Evolutionary conservation across 2,797 vertebrate genomes (phyloP), one percentile per base, ranked within the genome.

Genomic region (Chromis chromis): DNA sequence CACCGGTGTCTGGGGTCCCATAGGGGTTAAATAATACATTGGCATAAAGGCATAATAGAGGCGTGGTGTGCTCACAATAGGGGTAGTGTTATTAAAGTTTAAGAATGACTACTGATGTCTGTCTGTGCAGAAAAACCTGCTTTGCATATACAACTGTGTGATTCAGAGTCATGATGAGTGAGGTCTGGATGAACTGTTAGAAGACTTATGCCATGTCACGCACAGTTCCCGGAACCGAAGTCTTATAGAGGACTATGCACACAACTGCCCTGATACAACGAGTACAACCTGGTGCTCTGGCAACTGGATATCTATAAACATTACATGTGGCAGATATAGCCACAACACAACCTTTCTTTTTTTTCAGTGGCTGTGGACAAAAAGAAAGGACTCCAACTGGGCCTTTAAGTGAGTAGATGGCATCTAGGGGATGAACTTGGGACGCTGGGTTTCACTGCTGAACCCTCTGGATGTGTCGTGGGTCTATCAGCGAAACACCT

Each of bases 11-110:
- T 70, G 46, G 21, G 13, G 14, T 74, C 58, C 58, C 70, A 86
- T 84, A 42, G 8, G 76, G 85, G 81, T 40, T 65, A 54, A 49
- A 82, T 86, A 88, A 88, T 84, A 86, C 70, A 79, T 79, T 75
- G 46, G 33, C 42, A 78, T 85, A 58, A 70, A 72, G 83, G 79
- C 88, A 92, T 44, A 90, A 93, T 75, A 90, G 65, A 82, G 85
- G 85, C 50, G 48, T 67, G 67, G 50, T 61, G 66, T 58, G 57
- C 63, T 77, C 66, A 86, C n/a, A 87, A 81, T 84, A 86, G 17
- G 57, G 80, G 81, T 36, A 21, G 60, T 70, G 72, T 69, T 40
- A 84, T 85, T 72, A 55, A 49, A 64, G 60, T 60, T 40, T 80
- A 69, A 78, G 50, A 75, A 62, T 21, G 60, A 74, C 65, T 39